These are phyloP conservation scores for Cryptocheilus praepositus DNA, from an alignment of 2,888 invertebrate species.

Conservation along the genomic window DNA sequence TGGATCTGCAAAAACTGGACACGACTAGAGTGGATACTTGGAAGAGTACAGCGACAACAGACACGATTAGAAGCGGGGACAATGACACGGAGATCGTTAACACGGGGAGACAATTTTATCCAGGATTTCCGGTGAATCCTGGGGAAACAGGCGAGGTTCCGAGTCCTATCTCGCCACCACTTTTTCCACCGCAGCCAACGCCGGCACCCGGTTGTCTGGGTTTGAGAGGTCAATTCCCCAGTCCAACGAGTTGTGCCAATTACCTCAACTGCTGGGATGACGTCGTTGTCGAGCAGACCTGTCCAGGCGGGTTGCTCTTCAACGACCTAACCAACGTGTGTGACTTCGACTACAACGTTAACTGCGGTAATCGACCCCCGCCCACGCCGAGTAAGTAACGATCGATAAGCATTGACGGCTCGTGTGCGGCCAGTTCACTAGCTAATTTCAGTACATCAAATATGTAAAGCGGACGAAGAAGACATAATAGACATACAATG, in stretches of 20 bases:
- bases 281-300: constrained; percentile 80
- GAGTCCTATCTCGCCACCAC: constrained; percentile 49
- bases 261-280: constrained; percentile 86
- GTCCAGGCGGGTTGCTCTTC: constrained; percentile 80
- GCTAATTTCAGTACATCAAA: too few relatives aligned
- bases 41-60: constrained; percentile 33
- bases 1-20: constrained; percentile 59
- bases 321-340: constrained; percentile 79
- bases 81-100: background rate
- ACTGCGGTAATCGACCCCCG: constrained; percentile 78
- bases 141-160: constrained; percentile 57
- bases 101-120: constrained; percentile 38
- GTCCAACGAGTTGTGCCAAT: constrained; percentile 78
- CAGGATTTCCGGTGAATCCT: constrained; percentile 47
- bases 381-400: constrained; percentile 67
- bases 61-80: background rate
- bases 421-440: too few relatives aligned
- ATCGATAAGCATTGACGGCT: background rate
- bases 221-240: constrained; percentile 80
- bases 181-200: constrained; percentile 37
- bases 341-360: constrained; percentile 81
- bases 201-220: constrained; percentile 61
- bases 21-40: constrained; percentile 44
- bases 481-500: too few relatives aligned
- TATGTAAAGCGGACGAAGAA: too few relatives aligned